A percentile compares a stretch with the other conserved stretches of the same genome.
phyloP scores from a whole-genome alignment of 2,888 invertebrate species.

The Ctena decussata region DNA sequence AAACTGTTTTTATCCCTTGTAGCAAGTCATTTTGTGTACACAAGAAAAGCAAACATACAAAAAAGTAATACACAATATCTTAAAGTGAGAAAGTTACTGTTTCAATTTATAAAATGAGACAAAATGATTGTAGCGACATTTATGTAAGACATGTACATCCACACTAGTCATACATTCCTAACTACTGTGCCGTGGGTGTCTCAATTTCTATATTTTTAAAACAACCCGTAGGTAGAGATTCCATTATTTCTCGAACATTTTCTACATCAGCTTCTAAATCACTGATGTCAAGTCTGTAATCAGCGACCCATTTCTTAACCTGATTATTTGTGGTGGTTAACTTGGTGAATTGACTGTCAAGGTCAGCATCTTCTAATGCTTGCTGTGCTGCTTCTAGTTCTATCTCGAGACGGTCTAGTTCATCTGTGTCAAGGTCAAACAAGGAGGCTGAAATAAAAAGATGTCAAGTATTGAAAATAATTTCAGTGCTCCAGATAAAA shows the following conservation, averaged over 20 bases:
- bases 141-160: not conserved
- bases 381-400: slow-evolving; percentile 84
- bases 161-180: not conserved
- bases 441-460: slow-evolving; percentile 67
- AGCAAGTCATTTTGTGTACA: too few relatives aligned
- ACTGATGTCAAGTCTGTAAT: slow-evolving; percentile 77
- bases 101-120: not conserved
- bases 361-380: slow-evolving; percentile 75
- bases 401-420: slow-evolving; percentile 86
- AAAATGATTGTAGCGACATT: slow-evolving; percentile 7
- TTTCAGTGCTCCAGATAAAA: too few relatives aligned
- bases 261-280: slow-evolving; percentile 81
- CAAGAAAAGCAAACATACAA: too few relatives aligned
- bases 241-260: slow-evolving; percentile 84
- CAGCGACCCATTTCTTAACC: slow-evolving; percentile 71
- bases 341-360: slow-evolving; percentile 79
- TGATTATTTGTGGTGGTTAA: slow-evolving; percentile 72
- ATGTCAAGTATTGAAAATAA: too few relatives aligned
- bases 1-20: too few relatives aligned
- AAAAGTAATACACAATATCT: too few relatives aligned
- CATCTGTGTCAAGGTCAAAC: slow-evolving; percentile 75
- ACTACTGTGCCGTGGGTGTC: slow-evolving; percentile 68
- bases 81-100: too few relatives aligned
- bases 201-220: slow-evolving; percentile 82
- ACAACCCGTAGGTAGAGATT: slow-evolving; percentile 83